Percentiles rank a stretch among this genome's conserved stretches.
phyloP scores from a whole-genome alignment of 2,888 invertebrate species.

The Zonitis immaculata region DNA sequence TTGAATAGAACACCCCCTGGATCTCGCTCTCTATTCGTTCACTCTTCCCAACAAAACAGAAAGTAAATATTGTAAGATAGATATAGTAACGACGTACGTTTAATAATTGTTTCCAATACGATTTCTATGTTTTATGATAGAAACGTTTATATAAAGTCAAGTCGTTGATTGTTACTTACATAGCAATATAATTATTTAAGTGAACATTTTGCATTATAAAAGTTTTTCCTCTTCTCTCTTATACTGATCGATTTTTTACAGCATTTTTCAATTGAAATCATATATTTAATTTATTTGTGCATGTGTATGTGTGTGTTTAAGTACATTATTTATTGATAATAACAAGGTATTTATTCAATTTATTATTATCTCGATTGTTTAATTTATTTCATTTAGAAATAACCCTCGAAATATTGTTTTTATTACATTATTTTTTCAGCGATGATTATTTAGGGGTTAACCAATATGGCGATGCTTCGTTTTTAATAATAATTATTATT shows the following conservation, averaged over 20 bases:
- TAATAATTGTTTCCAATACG: constrained; percentile 28
- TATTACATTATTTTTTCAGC: constrained; percentile 42
- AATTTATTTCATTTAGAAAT: no score
- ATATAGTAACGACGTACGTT: constrained; percentile 37
- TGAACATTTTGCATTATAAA: constrained; percentile 50
- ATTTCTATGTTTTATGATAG: constrained; percentile 36
- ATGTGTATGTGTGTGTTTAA: background rate
- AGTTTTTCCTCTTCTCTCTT: constrained; percentile 39
- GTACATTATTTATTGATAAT: background rate
- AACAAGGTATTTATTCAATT: background rate
- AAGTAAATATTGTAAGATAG: constrained; percentile 43
- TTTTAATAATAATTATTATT: constrained; percentile 20
- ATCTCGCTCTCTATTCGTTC: constrained; percentile 20
- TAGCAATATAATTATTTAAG: constrained; percentile 51
- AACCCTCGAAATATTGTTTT: constrained; percentile 32
- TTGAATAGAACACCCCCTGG: constrained; percentile 45
- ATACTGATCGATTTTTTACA: constrained; percentile 47
- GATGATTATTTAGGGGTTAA: constrained; percentile 46
- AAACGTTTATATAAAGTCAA: constrained; percentile 38
- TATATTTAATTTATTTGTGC: background rate
- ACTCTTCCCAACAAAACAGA: constrained; percentile 9
- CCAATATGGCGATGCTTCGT: constrained; percentile 49
- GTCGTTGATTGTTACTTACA: constrained; percentile 40
- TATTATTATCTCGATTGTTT: background rate
- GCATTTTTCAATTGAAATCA: constrained; percentile 36